Base-by-base conservation (phyloP, 1,140 invertebrate genomes). In the Cydia fagiglandana region DNA sequence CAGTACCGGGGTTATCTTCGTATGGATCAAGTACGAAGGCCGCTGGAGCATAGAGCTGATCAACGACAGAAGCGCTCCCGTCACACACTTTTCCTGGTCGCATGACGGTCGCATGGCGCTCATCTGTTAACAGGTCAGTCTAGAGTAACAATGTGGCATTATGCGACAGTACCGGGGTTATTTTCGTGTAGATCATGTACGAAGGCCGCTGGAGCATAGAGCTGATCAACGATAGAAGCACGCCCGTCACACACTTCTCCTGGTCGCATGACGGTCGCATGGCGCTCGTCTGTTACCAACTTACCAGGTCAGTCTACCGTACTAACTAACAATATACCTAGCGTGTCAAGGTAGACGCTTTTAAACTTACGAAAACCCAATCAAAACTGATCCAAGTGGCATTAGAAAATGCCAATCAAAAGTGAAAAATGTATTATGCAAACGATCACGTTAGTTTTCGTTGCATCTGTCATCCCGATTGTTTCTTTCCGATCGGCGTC, bases 131-230 rank as follows among this genome's bases (percentile, higher is more conserved):
- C 97, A 98, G 94, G 96, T 97, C 93, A 91, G 24, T 24, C 24
- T 24, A 24, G 24, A 24, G 24, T 24, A 24, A 30, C 30, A 30
- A 30, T 30, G 4, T 30, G 4, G 2, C 30, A 2, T 99, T 98
- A 5, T 99, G 98, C 93, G 99, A 99, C 94, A 98, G 96, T 83
- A 98, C 97, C 0, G 99, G 99, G 13, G 98, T 99, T 41, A 99
- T 99, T 84, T 99, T 99, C 92, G 98, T 99, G 5, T 99, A 99
- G 99, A 99, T 99, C 80, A 99, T 99, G 88, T 99, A 99, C 90
- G 99, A 99, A 89, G 98, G 98, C 7, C 95, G 98, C 13, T 99
- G 99, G 99, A 99, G 98, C 76, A 99, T 99, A 80, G 99, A 99
- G 93, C 94, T 99, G 73, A 99, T 99, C 85, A 99, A 99, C 90